A percentile compares a stretch with the other conserved stretches of the same genome.
Conservation (phyloP, 2,797 vertebrate species). For the Dermochelys coriacea region DNA sequence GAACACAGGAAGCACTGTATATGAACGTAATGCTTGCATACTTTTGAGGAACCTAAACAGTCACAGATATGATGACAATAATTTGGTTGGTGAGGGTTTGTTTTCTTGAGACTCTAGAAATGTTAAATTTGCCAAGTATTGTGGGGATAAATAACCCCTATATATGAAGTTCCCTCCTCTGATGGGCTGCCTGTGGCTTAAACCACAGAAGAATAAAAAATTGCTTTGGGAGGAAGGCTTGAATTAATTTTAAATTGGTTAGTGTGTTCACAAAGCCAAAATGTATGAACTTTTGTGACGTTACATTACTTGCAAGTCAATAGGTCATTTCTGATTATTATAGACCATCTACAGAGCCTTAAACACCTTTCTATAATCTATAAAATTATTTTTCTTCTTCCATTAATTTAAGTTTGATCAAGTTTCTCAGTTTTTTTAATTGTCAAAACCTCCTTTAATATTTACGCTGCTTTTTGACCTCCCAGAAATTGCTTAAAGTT, state of each 20-base stretch:
- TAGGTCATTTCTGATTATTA: background rate
- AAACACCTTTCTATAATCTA: background rate
- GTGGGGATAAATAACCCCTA: background rate
- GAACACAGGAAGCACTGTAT: background rate
- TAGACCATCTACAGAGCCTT: background rate
- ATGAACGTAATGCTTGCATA: background rate
- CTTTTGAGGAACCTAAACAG: background rate
- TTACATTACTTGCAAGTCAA: background rate
- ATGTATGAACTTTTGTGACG: background rate
- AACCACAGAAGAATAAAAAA: fast-evolving
- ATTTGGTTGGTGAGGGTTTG: fast-evolving
- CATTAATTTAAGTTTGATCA: background rate
- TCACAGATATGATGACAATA: background rate
- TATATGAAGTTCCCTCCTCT: background rate
- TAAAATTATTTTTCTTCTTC: background rate
- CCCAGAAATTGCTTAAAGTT: background rate
- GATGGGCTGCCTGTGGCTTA: background rate
- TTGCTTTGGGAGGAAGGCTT: background rate
- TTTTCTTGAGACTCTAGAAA: background rate
- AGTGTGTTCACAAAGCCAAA: background rate
- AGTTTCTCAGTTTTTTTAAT: background rate
- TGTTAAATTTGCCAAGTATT: background rate
- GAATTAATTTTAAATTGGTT: background rate
- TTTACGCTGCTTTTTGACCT: background rate
- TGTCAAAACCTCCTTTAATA: background rate